Conservation (phyloP, 2,888 invertebrate species). For the Agrotis exclamationis region DNA sequence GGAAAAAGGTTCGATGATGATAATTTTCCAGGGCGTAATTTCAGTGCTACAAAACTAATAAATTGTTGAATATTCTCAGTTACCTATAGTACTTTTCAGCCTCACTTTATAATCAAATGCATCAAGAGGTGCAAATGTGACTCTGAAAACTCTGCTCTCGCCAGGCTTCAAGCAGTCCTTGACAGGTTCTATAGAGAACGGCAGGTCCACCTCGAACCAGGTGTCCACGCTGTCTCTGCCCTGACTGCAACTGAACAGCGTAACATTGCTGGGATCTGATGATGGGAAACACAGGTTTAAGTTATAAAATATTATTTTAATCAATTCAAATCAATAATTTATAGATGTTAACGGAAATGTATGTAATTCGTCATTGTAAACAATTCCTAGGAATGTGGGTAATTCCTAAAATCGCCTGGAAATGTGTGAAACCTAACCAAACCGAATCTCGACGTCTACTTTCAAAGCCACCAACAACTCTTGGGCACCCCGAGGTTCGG, state of each 20-base stretch:
- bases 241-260: conserved; percentile 81
- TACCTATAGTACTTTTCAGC: conserved; percentile 84
- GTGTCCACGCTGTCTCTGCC: conserved; percentile 84
- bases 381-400: too few species aligned
- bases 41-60: background rate
- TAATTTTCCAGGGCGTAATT: too few species aligned
- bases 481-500: too few species aligned
- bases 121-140: conserved; percentile 91
- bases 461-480: too few species aligned
- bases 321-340: background rate
- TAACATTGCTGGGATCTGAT: conserved; percentile 79
- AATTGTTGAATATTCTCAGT: conserved; percentile 21
- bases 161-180: conserved; percentile 85
- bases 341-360: background rate
- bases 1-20: too few species aligned
- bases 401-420: too few species aligned
- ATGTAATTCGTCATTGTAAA: too few species aligned
- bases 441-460: too few species aligned
- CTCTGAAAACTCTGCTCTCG: conserved; percentile 80
- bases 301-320: too few species aligned
- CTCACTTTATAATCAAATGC: conserved; percentile 88
- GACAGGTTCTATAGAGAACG: conserved; percentile 89
- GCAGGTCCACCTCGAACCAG: conserved; percentile 86
- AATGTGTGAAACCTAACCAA: too few species aligned
- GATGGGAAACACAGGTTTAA: conserved; percentile 22